Evolutionary conservation across 2,888 invertebrate genomes (phyloP), one percentile per base, ranked within the genome.

Genomic region (Torymus auratus): DNA sequence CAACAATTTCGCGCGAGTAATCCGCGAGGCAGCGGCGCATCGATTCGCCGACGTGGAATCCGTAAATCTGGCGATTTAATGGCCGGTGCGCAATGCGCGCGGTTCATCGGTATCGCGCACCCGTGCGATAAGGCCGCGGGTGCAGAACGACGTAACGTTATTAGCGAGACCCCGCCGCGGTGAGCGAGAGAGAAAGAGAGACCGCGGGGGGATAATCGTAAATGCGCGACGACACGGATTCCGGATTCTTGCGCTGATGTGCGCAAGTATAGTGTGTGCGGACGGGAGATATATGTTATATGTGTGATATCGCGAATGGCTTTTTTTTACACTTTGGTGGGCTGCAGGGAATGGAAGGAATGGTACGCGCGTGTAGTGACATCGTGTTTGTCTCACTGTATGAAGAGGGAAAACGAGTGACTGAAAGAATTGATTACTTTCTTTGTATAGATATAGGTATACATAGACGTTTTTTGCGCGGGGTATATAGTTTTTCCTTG

Each of bases 211-310:
- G 69, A 17, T 61, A 75, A 64, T 78, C 76, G 81, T 81, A 83
- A 81, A 72, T 28, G 74, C 69, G 52, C 68, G 77, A 58, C 81
- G 77, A 83, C 83, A 74, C 68, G 77, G 53, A 80, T 80, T 82
- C 80, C 77, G 81, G 81, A 83, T 83, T 83, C 83, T 64, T 78
- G 55, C 64, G 61, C 61, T 67, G 41, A 12, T 17, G 67, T 17
- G 67, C n/a, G 41, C 52, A 20, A 1, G 20, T 20, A 20, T 20
- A 20, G 20, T 20, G 20, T 20, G 41, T 1, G 41, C 7, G 41
- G 41, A 7, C 41, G 41, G 7, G 41, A 41, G 41, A 41, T 41
- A 41, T 41, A 41, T 10, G 41, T 41, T 41, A n/a, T n/a, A n/a
- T 41, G 41, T 41, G 7, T 41, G 41, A 41, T 41, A 41, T 7